These are phyloP conservation scores for Zeugodacus cucurbitae DNA, from an alignment of 1,140 invertebrate species.

Conservation along the genomic window DNA sequence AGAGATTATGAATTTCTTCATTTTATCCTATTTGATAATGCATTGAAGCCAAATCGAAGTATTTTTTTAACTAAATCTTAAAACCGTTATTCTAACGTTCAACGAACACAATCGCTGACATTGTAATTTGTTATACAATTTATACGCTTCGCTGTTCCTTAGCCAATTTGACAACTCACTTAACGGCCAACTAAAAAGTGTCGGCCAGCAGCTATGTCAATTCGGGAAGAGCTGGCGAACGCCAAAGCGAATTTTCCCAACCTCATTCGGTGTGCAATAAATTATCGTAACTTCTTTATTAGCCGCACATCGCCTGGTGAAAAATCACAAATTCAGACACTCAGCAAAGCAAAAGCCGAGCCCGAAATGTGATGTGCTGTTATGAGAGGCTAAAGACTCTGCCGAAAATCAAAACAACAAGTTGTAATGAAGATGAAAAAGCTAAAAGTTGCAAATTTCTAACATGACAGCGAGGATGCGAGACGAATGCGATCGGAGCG, in stretches of 20 bases:
- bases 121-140: not conserved
- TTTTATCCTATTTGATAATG: not conserved
- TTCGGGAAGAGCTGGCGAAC: not conserved
- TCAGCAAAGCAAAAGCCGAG: not conserved
- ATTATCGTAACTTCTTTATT: slow-evolving; percentile 38
- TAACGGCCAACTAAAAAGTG: not conserved
- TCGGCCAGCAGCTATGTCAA: not conserved
- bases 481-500: not conserved
- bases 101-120: not conserved
- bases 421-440: not conserved
- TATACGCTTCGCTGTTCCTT: not conserved
- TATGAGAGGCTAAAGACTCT: not conserved
- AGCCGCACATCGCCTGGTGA: not conserved
- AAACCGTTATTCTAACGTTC: not conserved
- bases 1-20: too few species aligned
- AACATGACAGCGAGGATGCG: not conserved
- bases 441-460: slow-evolving; percentile 28
- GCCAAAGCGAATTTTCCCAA: slow-evolving; percentile 22
- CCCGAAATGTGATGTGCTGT: not conserved
- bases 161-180: slow-evolving; percentile 30
- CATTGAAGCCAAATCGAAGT: not conserved
- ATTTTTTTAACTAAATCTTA: not conserved
- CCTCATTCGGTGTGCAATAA: slow-evolving; percentile 18
- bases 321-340: slow-evolving; percentile 30
- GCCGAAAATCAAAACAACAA: not conserved